Conservation (phyloP, 2,888 invertebrate genomes). For the Trachelus iudaicus region DNA sequence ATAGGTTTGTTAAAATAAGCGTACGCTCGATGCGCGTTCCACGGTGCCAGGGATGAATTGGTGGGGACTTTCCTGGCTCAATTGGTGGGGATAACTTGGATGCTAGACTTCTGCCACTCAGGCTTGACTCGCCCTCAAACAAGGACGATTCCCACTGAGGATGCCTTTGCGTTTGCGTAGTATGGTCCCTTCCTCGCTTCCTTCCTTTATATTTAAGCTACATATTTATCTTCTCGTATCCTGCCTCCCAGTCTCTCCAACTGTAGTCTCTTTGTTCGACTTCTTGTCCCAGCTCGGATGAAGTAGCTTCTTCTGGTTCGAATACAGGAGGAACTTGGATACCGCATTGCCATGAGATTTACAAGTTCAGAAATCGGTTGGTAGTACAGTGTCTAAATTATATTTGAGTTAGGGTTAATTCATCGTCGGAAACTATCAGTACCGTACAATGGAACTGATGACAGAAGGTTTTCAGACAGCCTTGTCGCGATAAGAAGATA, state of each 20-base stretch:
- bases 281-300: neutral
- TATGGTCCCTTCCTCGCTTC: neutral
- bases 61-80: neutral
- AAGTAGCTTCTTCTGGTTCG: neutral
- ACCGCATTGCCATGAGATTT: neutral
- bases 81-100: constrained; percentile 30
- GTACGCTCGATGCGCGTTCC: constrained; percentile 45
- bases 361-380: neutral
- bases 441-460: neutral
- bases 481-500: neutral
- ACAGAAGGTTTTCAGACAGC: neutral
- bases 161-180: neutral
- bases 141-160: constrained; percentile 23
- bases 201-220: neutral
- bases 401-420: constrained; percentile 19
- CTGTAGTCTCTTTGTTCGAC: neutral
- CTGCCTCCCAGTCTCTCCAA: neutral
- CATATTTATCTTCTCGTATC: neutral
- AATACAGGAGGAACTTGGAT: neutral
- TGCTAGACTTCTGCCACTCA: constrained; percentile 30
- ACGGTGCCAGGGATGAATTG: constrained; percentile 19
- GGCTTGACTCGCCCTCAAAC: constrained; percentile 38
- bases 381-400: neutral
- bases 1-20: constrained; percentile 56
- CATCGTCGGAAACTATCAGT: constrained; percentile 18